Conservation (phyloP, 2,888 invertebrate species). For the Balanococcus diminutus region DNA sequence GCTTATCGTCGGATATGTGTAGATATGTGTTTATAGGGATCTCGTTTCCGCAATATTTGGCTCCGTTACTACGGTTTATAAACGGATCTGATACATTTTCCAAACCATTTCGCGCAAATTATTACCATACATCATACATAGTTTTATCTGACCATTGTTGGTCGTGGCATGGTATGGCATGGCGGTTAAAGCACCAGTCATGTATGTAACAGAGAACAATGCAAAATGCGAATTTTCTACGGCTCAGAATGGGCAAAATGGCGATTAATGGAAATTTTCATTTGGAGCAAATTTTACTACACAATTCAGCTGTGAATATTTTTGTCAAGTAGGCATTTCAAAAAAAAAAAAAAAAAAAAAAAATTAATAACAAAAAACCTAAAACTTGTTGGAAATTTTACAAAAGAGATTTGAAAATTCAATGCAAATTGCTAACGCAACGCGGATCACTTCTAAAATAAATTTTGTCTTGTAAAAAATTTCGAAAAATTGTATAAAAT, state of each 20-base stretch:
- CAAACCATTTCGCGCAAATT: slow-evolving; percentile 12
- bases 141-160: background rate
- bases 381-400: too few species aligned
- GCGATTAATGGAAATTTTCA: too few species aligned
- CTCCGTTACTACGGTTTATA: background rate
- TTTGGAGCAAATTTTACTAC: too few species aligned
- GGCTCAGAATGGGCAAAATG: background rate
- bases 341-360: too few species aligned
- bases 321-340: too few species aligned
- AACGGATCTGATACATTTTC: slow-evolving; percentile 21
- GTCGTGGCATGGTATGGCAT: background rate
- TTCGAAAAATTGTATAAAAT: too few species aligned
- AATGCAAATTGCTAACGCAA: too few species aligned
- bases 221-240: background rate
- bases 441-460: too few species aligned
- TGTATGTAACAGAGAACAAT: background rate
- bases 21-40: background rate
- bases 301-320: too few species aligned
- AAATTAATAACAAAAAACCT: too few species aligned
- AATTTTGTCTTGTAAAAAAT: too few species aligned
- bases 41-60: slow-evolving; percentile 13
- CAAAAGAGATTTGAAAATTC: too few species aligned
- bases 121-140: background rate
- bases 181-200: background rate
- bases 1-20: background rate